These are phyloP conservation scores for Phocoena phocoena DNA, from an alignment of 2,113 vertebrate species.

Conservation along the genomic window DNA sequence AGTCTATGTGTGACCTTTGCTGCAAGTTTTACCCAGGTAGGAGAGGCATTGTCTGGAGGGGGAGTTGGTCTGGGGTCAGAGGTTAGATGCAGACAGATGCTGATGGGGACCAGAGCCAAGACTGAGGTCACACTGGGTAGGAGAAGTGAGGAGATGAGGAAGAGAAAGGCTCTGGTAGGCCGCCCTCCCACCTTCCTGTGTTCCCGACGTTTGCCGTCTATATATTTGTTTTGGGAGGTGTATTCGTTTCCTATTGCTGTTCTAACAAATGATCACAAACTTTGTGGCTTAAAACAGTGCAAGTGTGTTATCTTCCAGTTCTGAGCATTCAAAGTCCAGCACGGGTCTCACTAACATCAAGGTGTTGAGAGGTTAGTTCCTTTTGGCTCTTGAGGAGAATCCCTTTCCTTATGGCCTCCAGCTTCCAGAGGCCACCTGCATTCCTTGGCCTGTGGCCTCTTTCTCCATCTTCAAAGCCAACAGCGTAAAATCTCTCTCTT, in stretches of 20 bases:
- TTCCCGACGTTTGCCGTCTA: fast-evolving
- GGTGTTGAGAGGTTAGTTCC: background rate
- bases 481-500: background rate
- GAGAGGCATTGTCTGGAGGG: background rate
- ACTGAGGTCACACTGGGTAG: background rate
- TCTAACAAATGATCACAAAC: background rate
- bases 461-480: background rate
- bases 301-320: background rate
- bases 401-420: background rate
- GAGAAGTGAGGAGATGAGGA: background rate
- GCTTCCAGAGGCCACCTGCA: background rate
- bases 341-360: background rate
- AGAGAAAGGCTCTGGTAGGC: too few species aligned
- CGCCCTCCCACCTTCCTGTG: too few species aligned
- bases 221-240: background rate
- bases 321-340: background rate
- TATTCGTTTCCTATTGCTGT: background rate
- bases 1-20: background rate
- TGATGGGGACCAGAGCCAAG: background rate
- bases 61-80: background rate
- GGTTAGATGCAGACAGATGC: background rate
- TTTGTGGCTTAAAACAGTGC: background rate
- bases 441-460: background rate
- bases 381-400: background rate
- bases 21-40: background rate